Evolutionary conservation across 2,888 invertebrate species (phyloP).

Genomic region (Eupithecia dodoneata): DNA sequence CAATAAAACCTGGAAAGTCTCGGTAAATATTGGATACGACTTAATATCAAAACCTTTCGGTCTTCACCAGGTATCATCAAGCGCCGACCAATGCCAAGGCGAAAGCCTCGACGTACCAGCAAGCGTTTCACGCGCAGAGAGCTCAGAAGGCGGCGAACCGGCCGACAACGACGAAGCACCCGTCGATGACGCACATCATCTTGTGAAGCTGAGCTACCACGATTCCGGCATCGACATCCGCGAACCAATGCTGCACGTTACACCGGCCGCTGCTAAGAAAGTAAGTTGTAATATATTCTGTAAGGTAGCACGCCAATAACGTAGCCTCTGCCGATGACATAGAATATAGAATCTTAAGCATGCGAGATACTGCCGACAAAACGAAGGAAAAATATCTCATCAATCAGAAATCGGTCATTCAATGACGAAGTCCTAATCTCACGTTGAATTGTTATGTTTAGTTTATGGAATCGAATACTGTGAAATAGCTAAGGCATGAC

Average conservation of each 20-base stretch:
- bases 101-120: conserved; percentile 66
- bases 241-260: conserved; percentile 88
- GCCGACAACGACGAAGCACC: conserved; percentile 69
- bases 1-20: too few relatives aligned
- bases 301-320: neutral
- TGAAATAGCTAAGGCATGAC: conserved; percentile 1
- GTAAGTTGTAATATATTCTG: conserved; percentile 57
- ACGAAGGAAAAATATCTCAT: neutral
- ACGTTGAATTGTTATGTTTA: neutral
- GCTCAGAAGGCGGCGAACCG: conserved; percentile 49
- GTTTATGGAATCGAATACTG: neutral
- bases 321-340: neutral
- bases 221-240: conserved; percentile 96
- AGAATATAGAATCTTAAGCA: neutral
- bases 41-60: neutral
- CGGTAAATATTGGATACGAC: too few relatives aligned
- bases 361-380: neutral
- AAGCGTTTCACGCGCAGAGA: conserved; percentile 49
- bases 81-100: conserved; percentile 69
- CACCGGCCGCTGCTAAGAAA: conserved; percentile 87
- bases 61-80: conserved; percentile 68
- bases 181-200: conserved; percentile 75
- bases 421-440: neutral
- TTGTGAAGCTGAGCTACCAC: conserved; percentile 93
- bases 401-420: neutral